These are phyloP conservation scores for Bicyclus anynana DNA, from an alignment of 1,140 invertebrate species.

Conservation along the genomic window DNA sequence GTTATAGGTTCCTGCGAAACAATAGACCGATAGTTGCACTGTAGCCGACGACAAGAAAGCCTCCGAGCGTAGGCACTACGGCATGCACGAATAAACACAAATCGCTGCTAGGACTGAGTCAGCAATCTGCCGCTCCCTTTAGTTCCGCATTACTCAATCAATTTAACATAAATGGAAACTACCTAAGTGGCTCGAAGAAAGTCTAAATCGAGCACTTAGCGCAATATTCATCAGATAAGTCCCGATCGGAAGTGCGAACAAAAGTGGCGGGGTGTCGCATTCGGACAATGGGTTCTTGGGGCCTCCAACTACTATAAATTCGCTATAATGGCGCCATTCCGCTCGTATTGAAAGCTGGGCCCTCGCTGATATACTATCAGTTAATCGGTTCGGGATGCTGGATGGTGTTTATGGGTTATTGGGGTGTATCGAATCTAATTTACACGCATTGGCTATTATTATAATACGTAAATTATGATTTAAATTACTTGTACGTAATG, in stretches of 20 bases:
- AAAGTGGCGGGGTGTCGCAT: constrained; percentile 41
- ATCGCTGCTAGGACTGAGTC: not conserved
- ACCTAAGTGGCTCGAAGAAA: not conserved
- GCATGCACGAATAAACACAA: not conserved
- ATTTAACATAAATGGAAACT: constrained; percentile 9
- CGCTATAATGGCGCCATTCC: constrained; percentile 35
- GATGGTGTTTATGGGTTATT: constrained; percentile 19
- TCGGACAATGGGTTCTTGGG: constrained; percentile 34
- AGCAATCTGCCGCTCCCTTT: not conserved
- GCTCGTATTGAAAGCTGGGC: constrained; percentile 24
- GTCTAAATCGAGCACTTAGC: constrained; percentile 4
- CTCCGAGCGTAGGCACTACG: too few relatives aligned
- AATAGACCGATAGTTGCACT: too few relatives aligned
- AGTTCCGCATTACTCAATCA: constrained; percentile 4
- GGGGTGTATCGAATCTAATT: not conserved
- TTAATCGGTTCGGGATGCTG: constrained; percentile 35
- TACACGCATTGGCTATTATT: not conserved
- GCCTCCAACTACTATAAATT: constrained; percentile 41
- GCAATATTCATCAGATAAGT: constrained; percentile 31
- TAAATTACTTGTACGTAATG: too few relatives aligned
- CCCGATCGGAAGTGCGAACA: constrained; percentile 34
- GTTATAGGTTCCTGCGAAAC: too few relatives aligned
- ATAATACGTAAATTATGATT: too few relatives aligned
- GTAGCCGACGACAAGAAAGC: too few relatives aligned
- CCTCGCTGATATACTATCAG: constrained; percentile 32